Conservation (phyloP, 2,113 vertebrate species). For the Leucosticte australis region DNA sequence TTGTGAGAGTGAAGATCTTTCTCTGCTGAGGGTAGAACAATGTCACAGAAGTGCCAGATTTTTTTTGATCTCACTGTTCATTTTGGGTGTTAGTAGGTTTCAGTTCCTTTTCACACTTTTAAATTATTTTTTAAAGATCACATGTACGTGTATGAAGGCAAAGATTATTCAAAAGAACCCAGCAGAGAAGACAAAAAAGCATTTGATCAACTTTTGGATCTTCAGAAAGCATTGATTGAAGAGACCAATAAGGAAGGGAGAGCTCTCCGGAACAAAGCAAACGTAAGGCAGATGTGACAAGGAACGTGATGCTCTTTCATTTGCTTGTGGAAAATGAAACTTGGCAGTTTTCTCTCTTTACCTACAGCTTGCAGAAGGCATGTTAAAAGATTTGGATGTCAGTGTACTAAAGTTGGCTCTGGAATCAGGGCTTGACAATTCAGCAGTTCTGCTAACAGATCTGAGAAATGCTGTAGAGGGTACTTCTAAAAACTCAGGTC, state of each 20-base stretch:
- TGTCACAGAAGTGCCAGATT: background rate
- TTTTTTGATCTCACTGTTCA: background rate
- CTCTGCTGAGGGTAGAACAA: background rate
- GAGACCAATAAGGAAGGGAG: slow-evolving; percentile 72
- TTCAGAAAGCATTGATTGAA: slow-evolving; percentile 73
- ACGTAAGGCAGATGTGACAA: slow-evolving; percentile 66
- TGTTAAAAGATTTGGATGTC: background rate
- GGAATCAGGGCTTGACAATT: background rate
- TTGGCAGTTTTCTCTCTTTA: background rate
- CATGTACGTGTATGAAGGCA: slow-evolving; percentile 93
- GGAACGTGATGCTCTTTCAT: background rate
- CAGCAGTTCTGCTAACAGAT: background rate
- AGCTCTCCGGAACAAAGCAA: slow-evolving; percentile 80
- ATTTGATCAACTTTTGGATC: slow-evolving; percentile 80
- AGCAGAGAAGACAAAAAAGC: slow-evolving; percentile 82
- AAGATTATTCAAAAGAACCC: slow-evolving; percentile 89
- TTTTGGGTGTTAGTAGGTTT: background rate
- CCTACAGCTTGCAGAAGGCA: background rate
- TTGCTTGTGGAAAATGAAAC: background rate
- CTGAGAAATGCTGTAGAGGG: background rate
- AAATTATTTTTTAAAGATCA: slow-evolving; percentile 76
- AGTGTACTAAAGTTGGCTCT: background rate
- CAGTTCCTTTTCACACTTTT: background rate
- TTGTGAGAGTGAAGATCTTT: background rate
- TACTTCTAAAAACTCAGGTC: background rate